Conservation (phyloP, 2,797 vertebrate species). For the Holocentrus rufus region DNA sequence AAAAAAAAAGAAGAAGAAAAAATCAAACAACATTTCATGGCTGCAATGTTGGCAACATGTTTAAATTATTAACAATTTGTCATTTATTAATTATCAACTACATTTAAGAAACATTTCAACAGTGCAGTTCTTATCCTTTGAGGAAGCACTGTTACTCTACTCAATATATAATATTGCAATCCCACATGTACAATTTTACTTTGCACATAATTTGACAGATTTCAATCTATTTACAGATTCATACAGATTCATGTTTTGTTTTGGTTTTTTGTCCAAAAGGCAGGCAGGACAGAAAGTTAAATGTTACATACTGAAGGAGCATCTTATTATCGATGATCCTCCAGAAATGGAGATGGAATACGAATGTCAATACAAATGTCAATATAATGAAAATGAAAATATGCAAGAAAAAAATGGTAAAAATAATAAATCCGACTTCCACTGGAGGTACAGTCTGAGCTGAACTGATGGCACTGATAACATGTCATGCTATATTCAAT, state of each 20-base stretch:
- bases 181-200: neutral
- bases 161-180: constrained; percentile 67
- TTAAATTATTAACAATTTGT: constrained; percentile 39
- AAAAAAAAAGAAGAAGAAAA: neutral
- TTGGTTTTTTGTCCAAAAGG: neutral
- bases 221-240: constrained; percentile 59
- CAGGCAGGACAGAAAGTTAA: constrained; percentile 25
- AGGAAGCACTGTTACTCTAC: constrained; percentile 44
- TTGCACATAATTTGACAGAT: constrained; percentile 46
- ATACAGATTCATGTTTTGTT: constrained; percentile 49
- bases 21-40: constrained; percentile 41
- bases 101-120: constrained; percentile 60
- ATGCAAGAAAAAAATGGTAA: constrained; percentile 21
- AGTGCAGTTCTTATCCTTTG: constrained; percentile 62
- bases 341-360: constrained; percentile 53
- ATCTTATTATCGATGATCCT: constrained; percentile 24
- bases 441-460: neutral
- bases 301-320: constrained; percentile 3
- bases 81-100: constrained; percentile 25
- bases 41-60: constrained; percentile 35
- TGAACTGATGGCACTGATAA: constrained; percentile 34
- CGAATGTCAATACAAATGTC: constrained; percentile 50
- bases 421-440: neutral
- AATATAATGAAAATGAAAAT: constrained; percentile 32
- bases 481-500: constrained; percentile 39